These are phyloP conservation scores for human (Homo sapiens) DNA, from an alignment of 2,113 vertebrate genomes.

Conservation along the genomic window DNA sequence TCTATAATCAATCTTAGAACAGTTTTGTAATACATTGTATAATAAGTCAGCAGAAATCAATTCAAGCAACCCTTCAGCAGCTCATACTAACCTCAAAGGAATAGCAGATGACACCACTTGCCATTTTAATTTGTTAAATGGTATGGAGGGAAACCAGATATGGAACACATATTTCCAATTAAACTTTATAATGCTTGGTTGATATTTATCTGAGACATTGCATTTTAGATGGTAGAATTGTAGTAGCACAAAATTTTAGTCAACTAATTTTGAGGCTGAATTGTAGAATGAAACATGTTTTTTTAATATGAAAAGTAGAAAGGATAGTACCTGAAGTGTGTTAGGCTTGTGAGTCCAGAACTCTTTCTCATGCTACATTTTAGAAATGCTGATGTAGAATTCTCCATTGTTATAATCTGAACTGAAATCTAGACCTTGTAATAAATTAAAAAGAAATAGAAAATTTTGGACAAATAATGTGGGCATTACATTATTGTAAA, in stretches of 20 bases:
- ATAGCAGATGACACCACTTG: slow-evolving; percentile 4
- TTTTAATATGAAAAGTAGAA: slow-evolving; percentile 23
- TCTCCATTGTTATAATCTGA: slow-evolving; percentile 6
- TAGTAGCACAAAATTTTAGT: slow-evolving; percentile 23
- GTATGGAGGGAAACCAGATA: slow-evolving; percentile 45
- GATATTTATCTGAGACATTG: slow-evolving; percentile 19
- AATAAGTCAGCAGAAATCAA: slow-evolving; percentile 34
- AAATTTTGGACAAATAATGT: not conserved
- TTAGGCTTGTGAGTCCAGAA: not conserved
- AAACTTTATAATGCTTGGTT: slow-evolving; percentile 14
- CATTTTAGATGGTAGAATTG: slow-evolving; percentile 41
- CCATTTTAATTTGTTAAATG: slow-evolving; percentile 47
- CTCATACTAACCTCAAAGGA: not conserved
- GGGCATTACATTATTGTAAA: not conserved
- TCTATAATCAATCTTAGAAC: slow-evolving; percentile 25
- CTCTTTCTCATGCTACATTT: not conserved
- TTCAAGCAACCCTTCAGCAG: not conserved
- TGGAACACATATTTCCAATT: slow-evolving; percentile 41
- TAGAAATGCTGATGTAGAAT: not conserved
- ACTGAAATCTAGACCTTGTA: not conserved
- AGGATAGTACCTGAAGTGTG: not conserved
- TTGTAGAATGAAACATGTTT: not conserved
- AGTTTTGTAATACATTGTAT: not conserved
- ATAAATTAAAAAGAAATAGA: slow-evolving; percentile 19
- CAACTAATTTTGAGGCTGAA: slow-evolving; percentile 27